Evolutionary conservation across 2,113 vertebrate species (phyloP).

Genomic region (Eretmodus cyanostictus): DNA sequence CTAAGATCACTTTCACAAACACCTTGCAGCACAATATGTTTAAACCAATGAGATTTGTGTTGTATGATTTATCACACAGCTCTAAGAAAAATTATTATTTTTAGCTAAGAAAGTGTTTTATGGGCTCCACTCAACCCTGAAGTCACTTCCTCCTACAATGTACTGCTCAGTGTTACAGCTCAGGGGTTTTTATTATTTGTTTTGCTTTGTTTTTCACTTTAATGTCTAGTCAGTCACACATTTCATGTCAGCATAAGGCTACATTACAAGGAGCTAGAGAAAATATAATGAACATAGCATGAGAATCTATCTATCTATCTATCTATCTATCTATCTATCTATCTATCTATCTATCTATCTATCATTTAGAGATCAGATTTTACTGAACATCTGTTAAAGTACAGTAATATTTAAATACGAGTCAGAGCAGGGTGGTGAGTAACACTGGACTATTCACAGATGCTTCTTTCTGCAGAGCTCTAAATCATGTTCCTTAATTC

Average conservation of each 20-base stretch:
- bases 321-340: neutral
- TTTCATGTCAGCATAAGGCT: neutral
- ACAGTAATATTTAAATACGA: conserved; percentile 67
- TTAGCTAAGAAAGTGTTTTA: conserved; percentile 43
- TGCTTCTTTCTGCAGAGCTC: conserved; percentile 80
- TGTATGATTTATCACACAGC: conserved; percentile 60
- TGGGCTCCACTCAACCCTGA: conserved; percentile 15
- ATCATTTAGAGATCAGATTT: conserved; percentile 34
- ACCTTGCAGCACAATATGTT: conserved; percentile 63
- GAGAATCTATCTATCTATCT: neutral
- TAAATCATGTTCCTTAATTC: conserved; percentile 84
- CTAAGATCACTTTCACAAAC: conserved; percentile 71
- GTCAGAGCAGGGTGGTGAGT: conserved; percentile 58
- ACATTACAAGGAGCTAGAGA: neutral
- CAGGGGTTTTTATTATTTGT: conserved; percentile 22
- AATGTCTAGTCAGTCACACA: neutral
- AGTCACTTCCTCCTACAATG: conserved; percentile 12
- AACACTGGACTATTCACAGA: conserved; percentile 76
- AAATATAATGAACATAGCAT: neutral
- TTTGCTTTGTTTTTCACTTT: conserved; percentile 17
- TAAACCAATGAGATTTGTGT: conserved; percentile 58
- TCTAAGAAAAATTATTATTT: conserved; percentile 22
- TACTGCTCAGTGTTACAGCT: conserved; percentile 7
- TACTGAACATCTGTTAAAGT: conserved; percentile 36
- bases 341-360: neutral